Percentiles rank a stretch among this genome's conserved stretches.
Evolutionary conservation across 2,113 vertebrate species (phyloP).

Genomic region (Rhinopomastus cyanomelas): DNA sequence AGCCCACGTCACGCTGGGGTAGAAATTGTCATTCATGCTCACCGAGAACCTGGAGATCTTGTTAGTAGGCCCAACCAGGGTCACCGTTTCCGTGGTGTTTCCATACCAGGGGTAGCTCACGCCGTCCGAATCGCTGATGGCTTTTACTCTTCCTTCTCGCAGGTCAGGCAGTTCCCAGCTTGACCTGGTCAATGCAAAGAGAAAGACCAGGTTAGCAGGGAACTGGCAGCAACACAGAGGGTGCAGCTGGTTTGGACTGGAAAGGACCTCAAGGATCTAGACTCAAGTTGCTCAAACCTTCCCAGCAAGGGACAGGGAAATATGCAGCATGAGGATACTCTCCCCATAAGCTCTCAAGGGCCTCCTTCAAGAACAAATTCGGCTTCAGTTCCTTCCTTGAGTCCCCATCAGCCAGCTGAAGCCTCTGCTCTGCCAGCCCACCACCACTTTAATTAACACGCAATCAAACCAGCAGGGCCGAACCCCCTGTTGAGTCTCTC

Average conservation of each 20-base stretch:
- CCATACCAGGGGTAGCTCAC: constrained; percentile 99
- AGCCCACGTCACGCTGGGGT: constrained; percentile 98
- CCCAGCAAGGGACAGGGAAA: accelerated
- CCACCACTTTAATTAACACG: background rate
- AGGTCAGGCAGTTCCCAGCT: constrained; percentile 98
- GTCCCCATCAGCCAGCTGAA: accelerated
- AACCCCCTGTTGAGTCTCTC: background rate
- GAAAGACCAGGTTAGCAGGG: background rate
- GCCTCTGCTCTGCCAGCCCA: background rate
- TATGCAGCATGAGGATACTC: background rate
- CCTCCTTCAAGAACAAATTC: background rate
- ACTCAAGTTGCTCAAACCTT: no score
- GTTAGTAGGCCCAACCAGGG: constrained; percentile 89
- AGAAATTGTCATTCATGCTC: constrained; percentile 99
- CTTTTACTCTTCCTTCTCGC: constrained; percentile 90
- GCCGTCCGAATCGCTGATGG: constrained; percentile 96
- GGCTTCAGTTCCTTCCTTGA: accelerated
- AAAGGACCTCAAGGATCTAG: no score
- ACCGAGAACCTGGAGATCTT: constrained; percentile 93
- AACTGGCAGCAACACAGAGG: background rate
- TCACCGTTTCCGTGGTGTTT: constrained; percentile 97
- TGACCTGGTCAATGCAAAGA: constrained; percentile 77
- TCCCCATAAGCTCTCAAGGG: background rate
- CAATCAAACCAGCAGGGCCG: background rate
- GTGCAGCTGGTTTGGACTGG: no score